These are phyloP conservation scores for Platanista minor DNA, from an alignment of 2,113 vertebrate genomes.

Conservation along the genomic window DNA sequence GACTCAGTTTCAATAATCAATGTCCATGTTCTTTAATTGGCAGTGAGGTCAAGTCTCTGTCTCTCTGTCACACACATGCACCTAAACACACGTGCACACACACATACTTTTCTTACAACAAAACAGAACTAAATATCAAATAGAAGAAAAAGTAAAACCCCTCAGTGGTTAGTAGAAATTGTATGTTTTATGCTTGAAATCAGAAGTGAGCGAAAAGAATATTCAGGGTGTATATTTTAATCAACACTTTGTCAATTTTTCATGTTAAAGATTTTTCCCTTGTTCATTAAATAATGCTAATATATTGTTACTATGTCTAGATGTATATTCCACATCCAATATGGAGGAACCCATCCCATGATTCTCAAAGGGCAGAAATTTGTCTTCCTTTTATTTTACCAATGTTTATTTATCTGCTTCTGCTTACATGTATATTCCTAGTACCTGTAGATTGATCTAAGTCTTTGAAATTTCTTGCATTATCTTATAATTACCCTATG, in stretches of 20 bases:
- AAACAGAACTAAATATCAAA: not conserved
- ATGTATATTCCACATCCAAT: not conserved
- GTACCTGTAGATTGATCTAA: not conserved
- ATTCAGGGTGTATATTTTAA: conserved; percentile 38
- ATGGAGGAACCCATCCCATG: not conserved
- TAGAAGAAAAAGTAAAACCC: not conserved
- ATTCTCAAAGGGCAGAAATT: not conserved
- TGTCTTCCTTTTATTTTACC: not conserved
- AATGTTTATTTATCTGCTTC: not conserved
- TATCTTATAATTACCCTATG: not conserved
- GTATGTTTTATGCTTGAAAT: not conserved
- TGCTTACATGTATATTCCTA: not conserved
- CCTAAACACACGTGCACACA: not conserved
- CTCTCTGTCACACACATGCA: not conserved
- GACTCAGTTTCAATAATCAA: not conserved
- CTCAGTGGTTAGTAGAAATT: not conserved
- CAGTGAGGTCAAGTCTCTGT: not conserved
- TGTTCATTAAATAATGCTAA: conserved; percentile 31
- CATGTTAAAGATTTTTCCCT: not conserved
- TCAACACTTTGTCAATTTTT: conserved; percentile 8
- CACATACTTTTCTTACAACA: not conserved
- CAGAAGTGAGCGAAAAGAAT: not conserved
- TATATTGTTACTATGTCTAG: not conserved
- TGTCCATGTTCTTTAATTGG: conserved; percentile 15
- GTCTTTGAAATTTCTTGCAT: not conserved